phyloP scores from a whole-genome alignment of 2,888 invertebrate species.

The Scaeva pyrastri region DNA sequence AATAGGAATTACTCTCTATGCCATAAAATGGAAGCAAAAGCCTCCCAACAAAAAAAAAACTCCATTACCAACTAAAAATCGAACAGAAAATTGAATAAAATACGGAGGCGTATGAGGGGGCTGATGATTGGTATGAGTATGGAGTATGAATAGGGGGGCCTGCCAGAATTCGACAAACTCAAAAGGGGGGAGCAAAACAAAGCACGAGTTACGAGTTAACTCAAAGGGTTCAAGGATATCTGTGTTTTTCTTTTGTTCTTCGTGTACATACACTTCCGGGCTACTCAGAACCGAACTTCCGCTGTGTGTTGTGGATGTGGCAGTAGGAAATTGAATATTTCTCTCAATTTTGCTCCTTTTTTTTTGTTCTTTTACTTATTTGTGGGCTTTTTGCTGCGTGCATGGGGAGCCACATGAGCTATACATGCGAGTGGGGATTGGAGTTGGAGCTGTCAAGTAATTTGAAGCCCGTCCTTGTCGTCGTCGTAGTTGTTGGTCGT shows the following conservation, averaged over 20 bases:
- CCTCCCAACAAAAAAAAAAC: neutral
- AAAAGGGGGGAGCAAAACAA: slow-evolving; percentile 32
- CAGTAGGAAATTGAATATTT: slow-evolving; percentile 74
- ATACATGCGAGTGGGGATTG: slow-evolving; percentile 19
- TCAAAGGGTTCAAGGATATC: slow-evolving; percentile 71
- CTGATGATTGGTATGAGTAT: neutral
- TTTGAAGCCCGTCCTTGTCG: slow-evolving; percentile 45
- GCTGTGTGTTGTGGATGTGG: slow-evolving; percentile 47
- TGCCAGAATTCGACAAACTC: slow-evolving; percentile 5
- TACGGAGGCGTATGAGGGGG: neutral
- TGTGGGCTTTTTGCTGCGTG: slow-evolving; percentile 5
- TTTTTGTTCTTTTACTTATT: neutral
- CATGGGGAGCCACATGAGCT: neutral
- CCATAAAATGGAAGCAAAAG: neutral
- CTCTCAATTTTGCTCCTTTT: slow-evolving; percentile 27
- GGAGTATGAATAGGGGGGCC: neutral
- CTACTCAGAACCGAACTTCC: slow-evolving; percentile 69
- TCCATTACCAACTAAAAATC: slow-evolving; percentile 40
- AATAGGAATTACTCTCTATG: slow-evolving; percentile 63
- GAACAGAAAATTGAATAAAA: slow-evolving; percentile 63
- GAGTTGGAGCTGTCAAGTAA: slow-evolving; percentile 47
- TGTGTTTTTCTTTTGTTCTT: slow-evolving; percentile 67
- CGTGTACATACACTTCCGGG: slow-evolving; percentile 68
- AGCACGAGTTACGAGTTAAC: neutral
- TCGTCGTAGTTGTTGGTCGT: neutral